Evolutionary conservation across 2,113 vertebrate species (phyloP).

Genomic region (Melanocharis versteri): DNA sequence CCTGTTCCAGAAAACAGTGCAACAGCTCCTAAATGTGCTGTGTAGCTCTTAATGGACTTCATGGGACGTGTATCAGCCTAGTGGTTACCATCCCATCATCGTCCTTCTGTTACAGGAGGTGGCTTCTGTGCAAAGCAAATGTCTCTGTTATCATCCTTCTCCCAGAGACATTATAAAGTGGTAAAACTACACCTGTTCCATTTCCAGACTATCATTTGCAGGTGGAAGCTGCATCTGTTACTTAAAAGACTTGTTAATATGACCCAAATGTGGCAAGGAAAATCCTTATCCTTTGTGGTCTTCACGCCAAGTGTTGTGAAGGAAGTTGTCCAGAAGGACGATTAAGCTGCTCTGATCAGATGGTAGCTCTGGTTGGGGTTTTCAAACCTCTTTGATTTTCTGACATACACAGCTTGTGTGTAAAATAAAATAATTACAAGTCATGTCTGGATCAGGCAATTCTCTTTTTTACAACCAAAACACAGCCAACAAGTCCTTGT

Average conservation of each 20-base stretch:
- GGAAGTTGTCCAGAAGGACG: neutral
- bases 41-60: neutral
- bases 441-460: neutral
- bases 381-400: neutral
- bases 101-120: neutral
- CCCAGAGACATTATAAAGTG: neutral
- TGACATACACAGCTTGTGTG: neutral
- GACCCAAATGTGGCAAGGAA: neutral
- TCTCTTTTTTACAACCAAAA: neutral
- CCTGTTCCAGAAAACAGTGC: neutral
- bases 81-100: neutral
- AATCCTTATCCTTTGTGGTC: neutral
- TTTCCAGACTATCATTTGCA: neutral
- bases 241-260: neutral
- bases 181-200: neutral
- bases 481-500: neutral
- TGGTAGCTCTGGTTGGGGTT: neutral
- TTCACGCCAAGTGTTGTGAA: neutral
- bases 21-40: neutral
- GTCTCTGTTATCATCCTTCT: neutral
- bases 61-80: neutral
- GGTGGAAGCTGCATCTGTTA: neutral
- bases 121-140: neutral
- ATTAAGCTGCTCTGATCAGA: neutral
- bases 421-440: neutral